These are phyloP conservation scores for Melanostoma mellinum DNA, from an alignment of 2,888 invertebrate species.

Conservation along the genomic window DNA sequence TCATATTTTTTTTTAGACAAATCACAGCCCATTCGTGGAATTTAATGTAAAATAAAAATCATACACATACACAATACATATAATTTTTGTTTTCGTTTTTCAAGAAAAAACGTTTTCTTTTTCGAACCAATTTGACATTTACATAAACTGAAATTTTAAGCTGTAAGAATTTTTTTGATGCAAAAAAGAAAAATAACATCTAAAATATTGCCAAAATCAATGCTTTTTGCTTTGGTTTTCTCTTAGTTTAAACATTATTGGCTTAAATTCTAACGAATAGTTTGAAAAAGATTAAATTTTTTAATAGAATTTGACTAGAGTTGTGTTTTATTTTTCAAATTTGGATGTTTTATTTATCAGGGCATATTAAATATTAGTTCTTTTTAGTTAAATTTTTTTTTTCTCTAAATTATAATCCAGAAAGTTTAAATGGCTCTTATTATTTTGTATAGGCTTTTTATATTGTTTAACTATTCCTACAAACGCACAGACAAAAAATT, in stretches of 20 bases:
- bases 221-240: slow-evolving; percentile 76
- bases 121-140: slow-evolving; percentile 48
- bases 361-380: slow-evolving; percentile 60
- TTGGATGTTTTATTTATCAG: slow-evolving; percentile 72
- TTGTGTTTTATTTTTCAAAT: slow-evolving; percentile 68
- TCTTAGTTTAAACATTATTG: slow-evolving; percentile 53
- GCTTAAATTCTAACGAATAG: slow-evolving; percentile 66
- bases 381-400: slow-evolving; percentile 31
- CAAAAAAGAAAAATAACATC: slow-evolving; percentile 34
- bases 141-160: slow-evolving; percentile 58
- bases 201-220: slow-evolving; percentile 80
- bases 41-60: slow-evolving; percentile 70
- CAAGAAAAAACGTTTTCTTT: slow-evolving; percentile 65
- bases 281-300: slow-evolving; percentile 75
- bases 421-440: slow-evolving; percentile 42
- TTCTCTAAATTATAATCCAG: slow-evolving; percentile 30
- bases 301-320: slow-evolving; percentile 82
- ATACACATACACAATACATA: slow-evolving; percentile 41
- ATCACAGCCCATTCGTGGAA: slow-evolving; percentile 78
- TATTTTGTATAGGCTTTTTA: slow-evolving; percentile 49
- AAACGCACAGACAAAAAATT: slow-evolving; percentile 74
- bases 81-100: slow-evolving; percentile 33
- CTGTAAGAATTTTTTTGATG: slow-evolving; percentile 36
- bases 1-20: slow-evolving; percentile 74
- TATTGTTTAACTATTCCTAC: slow-evolving; percentile 58